Conservation (phyloP, 2,797 vertebrate genomes). For the Emys orbicularis region DNA sequence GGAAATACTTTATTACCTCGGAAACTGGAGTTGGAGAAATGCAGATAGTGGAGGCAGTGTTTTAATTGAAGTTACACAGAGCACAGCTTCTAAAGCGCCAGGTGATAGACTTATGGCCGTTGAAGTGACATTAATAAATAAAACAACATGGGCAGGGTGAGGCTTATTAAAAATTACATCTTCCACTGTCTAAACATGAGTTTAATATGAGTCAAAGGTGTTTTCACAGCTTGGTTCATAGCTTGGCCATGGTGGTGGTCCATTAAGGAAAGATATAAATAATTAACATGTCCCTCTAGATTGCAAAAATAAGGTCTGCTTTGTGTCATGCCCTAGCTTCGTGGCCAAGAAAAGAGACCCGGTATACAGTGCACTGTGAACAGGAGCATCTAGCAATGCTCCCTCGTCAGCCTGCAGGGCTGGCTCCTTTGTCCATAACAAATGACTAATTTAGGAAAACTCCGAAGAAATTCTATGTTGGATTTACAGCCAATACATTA, state of each 20-base stretch:
- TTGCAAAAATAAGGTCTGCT: constrained; percentile 59
- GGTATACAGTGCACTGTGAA: neutral
- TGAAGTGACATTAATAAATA: constrained; percentile 51
- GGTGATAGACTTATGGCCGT: neutral
- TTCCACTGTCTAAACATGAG: constrained; percentile 55
- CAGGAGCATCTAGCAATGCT: neutral
- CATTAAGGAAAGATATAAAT: constrained; percentile 63
- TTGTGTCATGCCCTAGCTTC: constrained; percentile 34
- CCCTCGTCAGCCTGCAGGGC: neutral
- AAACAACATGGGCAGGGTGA: constrained; percentile 33
- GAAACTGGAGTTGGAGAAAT: constrained; percentile 45
- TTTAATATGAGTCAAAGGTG: constrained; percentile 48
- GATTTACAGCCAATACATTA: neutral
- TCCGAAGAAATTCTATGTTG: neutral
- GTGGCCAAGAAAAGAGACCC: neutral
- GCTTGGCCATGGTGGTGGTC: constrained; percentile 45
- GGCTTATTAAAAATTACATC: constrained; percentile 67
- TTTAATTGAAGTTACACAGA: constrained; percentile 34
- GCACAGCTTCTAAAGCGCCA: neutral
- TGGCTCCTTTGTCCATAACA: constrained; percentile 21
- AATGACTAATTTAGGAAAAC: neutral
- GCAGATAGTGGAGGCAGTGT: constrained; percentile 13
- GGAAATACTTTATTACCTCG: constrained; percentile 49
- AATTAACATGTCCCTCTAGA: constrained; percentile 47
- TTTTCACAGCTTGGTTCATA: constrained; percentile 69